Conservation (phyloP, 2,888 invertebrate genomes). For the Hypolimnas misippus region DNA sequence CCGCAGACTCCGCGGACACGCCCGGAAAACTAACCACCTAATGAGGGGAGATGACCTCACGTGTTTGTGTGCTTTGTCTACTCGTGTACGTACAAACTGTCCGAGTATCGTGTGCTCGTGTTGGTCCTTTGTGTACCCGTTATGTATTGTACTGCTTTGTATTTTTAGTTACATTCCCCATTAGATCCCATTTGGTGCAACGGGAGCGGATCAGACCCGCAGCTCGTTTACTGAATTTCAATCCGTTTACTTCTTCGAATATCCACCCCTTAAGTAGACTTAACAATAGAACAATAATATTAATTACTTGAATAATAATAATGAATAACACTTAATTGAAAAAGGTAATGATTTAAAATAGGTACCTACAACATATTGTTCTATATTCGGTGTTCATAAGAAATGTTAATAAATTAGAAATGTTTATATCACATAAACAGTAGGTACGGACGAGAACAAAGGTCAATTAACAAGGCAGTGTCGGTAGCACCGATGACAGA, state of each 20-base stretch:
- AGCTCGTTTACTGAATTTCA: conserved; percentile 16
- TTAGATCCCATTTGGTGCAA: conserved; percentile 42
- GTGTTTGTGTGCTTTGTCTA: conserved; percentile 70
- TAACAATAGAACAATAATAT: neutral
- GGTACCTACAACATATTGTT: neutral
- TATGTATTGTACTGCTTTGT: conserved; percentile 56
- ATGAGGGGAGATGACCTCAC: conserved; percentile 84
- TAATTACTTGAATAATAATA: neutral
- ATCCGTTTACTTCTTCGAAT: neutral
- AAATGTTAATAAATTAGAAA: neutral
- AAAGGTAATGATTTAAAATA: neutral
- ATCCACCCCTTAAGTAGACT: too few species aligned
- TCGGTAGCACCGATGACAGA: conserved; percentile 67
- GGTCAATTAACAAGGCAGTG: conserved; percentile 67
- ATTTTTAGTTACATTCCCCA: conserved; percentile 35
- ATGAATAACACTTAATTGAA: neutral
- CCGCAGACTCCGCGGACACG: conserved; percentile 82
- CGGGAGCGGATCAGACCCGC: conserved; percentile 21
- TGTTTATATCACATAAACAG: neutral
- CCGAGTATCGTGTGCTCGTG: conserved; percentile 59
- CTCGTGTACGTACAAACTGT: conserved; percentile 63
- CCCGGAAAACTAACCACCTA: conserved; percentile 84
- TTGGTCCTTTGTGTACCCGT: conserved; percentile 72
- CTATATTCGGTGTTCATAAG: neutral
- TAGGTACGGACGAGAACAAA: conserved; percentile 44